phyloP scores from a whole-genome alignment of 2,797 vertebrate species.

The Masticophis lateralis region DNA sequence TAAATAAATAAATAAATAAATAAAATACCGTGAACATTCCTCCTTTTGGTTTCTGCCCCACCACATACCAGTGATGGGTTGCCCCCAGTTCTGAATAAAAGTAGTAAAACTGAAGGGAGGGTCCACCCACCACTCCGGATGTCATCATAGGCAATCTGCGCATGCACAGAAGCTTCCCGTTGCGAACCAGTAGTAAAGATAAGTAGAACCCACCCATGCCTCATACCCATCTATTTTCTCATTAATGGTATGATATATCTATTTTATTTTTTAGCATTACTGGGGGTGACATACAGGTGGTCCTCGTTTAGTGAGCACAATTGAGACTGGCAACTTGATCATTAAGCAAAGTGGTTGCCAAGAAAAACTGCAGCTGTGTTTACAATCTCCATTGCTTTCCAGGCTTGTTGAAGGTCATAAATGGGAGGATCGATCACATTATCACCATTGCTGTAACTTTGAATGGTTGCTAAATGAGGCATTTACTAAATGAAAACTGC shows the following conservation, averaged over 20 bases:
- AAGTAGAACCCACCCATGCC: no score
- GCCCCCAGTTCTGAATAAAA: no score
- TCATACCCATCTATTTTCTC: background rate
- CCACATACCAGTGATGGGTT: background rate
- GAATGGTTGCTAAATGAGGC: background rate
- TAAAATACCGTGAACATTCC: background rate
- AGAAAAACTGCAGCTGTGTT: background rate
- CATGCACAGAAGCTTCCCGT: no score
- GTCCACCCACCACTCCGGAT: fast-evolving
- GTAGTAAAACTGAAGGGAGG: no score
- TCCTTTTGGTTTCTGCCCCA: background rate
- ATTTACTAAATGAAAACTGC: background rate
- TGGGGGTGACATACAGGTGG: background rate
- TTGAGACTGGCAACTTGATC: background rate
- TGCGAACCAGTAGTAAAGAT: no score
- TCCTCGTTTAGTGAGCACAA: background rate
- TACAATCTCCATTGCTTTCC: background rate
- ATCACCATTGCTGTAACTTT: background rate
- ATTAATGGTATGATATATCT: background rate
- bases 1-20: no score
- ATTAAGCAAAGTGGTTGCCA: background rate
- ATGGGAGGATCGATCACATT: background rate
- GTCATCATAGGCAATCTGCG: no score
- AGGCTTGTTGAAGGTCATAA: background rate
- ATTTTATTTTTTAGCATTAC: background rate